These are phyloP conservation scores for Synchiropus splendidus DNA, from an alignment of 2,113 vertebrate species.

Conservation along the genomic window DNA sequence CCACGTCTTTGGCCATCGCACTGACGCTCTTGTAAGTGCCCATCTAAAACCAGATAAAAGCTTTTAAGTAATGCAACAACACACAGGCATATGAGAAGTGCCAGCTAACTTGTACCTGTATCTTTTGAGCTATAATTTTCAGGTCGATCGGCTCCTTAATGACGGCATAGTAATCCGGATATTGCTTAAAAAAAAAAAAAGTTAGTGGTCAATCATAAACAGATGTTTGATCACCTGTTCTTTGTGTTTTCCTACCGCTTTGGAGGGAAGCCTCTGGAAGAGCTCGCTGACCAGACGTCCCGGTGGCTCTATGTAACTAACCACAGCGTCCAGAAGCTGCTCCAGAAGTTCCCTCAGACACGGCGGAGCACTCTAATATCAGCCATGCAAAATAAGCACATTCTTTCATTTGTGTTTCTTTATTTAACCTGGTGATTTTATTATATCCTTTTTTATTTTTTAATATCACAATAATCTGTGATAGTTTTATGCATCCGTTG, in stretches of 20 bases:
- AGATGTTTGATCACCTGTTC: neutral
- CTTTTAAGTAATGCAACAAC: constrained; percentile 1
- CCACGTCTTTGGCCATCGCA: constrained; percentile 94
- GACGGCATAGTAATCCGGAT: constrained; percentile 98
- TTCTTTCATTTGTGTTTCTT: too few relatives aligned
- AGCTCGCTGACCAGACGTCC: constrained; percentile 91
- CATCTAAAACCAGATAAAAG: constrained; percentile 61
- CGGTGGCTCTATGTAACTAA: constrained; percentile 81
- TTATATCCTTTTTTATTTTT: too few relatives aligned
- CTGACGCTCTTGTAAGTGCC: constrained; percentile 85
- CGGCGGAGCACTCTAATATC: constrained; percentile 69
- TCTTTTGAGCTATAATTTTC: constrained; percentile 91
- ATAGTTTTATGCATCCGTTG: too few relatives aligned
- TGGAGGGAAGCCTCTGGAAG: constrained; percentile 97
- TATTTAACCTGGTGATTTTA: too few relatives aligned
- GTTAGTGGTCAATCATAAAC: constrained; percentile 3
- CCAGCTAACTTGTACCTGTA: constrained; percentile 74
- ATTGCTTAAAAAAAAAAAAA: constrained; percentile 74
- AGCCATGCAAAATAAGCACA: constrained; percentile 2
- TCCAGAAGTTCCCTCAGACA: constrained; percentile 89
- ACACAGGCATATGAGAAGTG: neutral
- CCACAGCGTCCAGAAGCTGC: constrained; percentile 87
- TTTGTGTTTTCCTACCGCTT: constrained; percentile 74
- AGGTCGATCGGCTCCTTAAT: constrained; percentile 98
- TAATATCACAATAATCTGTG: too few relatives aligned